Conservation (phyloP, 2,113 vertebrate genomes). For the Dryoscopus gambensis region DNA sequence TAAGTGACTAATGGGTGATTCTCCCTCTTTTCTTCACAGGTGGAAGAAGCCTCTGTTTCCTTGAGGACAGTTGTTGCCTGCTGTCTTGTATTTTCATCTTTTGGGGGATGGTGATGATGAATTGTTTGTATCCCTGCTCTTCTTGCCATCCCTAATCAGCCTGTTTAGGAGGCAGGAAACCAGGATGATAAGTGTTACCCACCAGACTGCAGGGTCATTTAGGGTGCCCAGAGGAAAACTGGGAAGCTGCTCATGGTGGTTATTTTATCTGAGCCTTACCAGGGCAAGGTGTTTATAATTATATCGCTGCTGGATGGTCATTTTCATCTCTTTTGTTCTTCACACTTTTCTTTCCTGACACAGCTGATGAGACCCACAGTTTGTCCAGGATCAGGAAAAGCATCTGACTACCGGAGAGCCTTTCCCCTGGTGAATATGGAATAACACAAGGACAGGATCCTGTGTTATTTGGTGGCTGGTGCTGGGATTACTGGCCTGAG, state of each 20-base stretch:
- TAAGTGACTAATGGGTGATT: neutral
- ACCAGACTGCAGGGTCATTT: neutral
- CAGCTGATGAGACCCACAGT: neutral
- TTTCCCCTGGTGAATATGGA: neutral
- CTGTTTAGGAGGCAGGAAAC: neutral
- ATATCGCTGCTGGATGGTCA: neutral
- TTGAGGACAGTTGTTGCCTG: neutral
- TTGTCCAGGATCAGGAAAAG: neutral
- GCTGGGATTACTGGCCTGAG: neutral
- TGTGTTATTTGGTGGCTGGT: neutral
- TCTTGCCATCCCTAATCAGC: neutral
- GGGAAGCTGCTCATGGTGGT: neutral
- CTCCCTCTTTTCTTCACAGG: neutral
- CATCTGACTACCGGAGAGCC: neutral
- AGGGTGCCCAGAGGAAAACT: neutral
- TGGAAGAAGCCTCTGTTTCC: neutral
- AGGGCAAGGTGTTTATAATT: neutral
- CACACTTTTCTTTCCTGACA: neutral
- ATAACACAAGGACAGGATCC: neutral
- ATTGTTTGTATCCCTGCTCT: neutral
- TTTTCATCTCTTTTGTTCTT: neutral
- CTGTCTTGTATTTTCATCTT: neutral
- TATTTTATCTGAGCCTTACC: neutral
- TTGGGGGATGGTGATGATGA: neutral
- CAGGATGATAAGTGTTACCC: neutral